These are phyloP conservation scores for Aleiodes leptofemur DNA, from an alignment of 2,888 invertebrate species.

Conservation along the genomic window DNA sequence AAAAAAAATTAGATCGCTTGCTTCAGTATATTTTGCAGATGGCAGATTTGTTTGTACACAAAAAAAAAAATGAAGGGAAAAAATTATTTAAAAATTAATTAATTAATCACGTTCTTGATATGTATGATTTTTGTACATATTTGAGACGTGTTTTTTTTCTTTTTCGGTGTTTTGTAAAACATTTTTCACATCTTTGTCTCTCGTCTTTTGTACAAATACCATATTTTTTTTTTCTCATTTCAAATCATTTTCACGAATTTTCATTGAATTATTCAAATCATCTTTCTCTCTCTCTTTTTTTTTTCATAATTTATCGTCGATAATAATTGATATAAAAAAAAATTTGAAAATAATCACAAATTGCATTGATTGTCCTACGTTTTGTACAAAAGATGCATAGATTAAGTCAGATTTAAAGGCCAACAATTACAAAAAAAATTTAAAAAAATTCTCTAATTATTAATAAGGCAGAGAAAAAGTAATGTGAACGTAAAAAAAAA, in stretches of 20 bases:
- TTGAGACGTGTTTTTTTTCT: constrained; percentile 21
- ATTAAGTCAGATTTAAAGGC: neutral
- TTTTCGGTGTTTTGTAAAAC: constrained; percentile 10
- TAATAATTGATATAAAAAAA: no score
- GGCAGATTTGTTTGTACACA: constrained; percentile 53
- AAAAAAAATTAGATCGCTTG: constrained; percentile 1
- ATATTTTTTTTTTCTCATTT: neutral
- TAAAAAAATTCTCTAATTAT: constrained; percentile 8
- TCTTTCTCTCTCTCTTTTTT: neutral
- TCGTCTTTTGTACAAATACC: constrained; percentile 31
- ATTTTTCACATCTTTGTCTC: constrained; percentile 5
- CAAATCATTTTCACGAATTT: constrained; percentile 39
- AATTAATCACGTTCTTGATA: constrained; percentile 49
- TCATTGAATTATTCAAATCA: neutral
- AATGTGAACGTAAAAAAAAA: constrained; percentile 44
- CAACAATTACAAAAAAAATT: neutral
- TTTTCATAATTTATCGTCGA: no score
- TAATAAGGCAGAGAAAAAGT: constrained; percentile 14
- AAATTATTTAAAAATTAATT: constrained; percentile 49
- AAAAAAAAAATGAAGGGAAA: constrained; percentile 57
- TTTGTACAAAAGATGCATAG: constrained; percentile 30
- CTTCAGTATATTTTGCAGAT: constrained; percentile 10
- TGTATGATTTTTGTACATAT: constrained; percentile 47
- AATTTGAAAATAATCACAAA: no score
- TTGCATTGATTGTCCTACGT: neutral